phyloP scores from a whole-genome alignment of 2,797 vertebrate species.

The Merluccius polli region DNA sequence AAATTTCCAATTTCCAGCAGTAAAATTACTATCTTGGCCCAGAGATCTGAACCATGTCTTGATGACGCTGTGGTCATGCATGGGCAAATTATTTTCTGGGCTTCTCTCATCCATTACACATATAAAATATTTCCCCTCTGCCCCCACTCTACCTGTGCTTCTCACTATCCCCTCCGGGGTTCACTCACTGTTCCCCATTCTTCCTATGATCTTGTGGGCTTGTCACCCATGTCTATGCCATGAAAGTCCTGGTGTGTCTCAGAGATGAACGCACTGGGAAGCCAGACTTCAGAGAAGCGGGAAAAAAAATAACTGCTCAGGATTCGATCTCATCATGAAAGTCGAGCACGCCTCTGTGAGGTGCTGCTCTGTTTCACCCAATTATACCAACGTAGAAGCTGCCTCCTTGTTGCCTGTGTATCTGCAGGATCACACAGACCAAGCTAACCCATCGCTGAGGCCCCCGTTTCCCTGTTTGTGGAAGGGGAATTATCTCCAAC shows the following conservation, averaged over 20 bases:
- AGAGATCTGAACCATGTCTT: not conserved
- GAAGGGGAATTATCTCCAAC: not conserved
- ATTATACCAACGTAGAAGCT: not conserved
- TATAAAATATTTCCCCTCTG: not conserved
- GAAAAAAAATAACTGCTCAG: not conserved
- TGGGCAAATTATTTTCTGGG: not conserved
- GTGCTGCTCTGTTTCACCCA: conserved; percentile 11
- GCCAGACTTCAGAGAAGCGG: conserved; percentile 4
- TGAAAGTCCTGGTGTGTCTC: conserved; percentile 5
- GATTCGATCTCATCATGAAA: conserved; percentile 13
- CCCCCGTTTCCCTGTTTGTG: not conserved
- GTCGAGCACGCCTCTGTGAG: conserved; percentile 8
- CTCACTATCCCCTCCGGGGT: not conserved
- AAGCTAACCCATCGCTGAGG: not conserved
- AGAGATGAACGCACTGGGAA: not conserved
- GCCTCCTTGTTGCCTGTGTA: not conserved
- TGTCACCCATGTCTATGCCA: conserved; percentile 31
- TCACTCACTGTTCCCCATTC: conserved; percentile 15
- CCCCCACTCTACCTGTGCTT: not conserved
- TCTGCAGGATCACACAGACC: not conserved
- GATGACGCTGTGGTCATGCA: not conserved
- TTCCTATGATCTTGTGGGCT: conserved; percentile 15
- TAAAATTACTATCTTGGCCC: not conserved
- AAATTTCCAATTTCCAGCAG: not conserved
- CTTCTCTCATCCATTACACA: not conserved